These are phyloP conservation scores for Geopemphigus sp. DNA, from an alignment of 1,140 invertebrate genomes.

Conservation along the genomic window DNA sequence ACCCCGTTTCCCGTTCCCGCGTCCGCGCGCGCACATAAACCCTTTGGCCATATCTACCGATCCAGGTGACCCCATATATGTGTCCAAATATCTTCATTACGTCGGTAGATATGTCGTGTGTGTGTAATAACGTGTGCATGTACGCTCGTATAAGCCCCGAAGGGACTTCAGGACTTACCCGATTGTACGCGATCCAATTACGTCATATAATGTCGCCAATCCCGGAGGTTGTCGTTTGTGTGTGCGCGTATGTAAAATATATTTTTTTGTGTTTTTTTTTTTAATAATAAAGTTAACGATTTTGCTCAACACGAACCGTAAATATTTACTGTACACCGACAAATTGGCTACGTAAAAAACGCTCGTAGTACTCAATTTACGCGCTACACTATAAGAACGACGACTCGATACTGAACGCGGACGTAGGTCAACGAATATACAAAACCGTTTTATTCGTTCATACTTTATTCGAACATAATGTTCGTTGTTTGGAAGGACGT, in stretches of 20 bases:
- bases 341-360: constrained; percentile 5
- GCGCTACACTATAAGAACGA: background rate
- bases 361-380: background rate
- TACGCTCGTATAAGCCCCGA: constrained; percentile 1
- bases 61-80: constrained; percentile 22
- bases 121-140: background rate
- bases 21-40: no score
- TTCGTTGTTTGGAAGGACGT: no score
- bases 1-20: background rate
- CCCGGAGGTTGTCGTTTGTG: background rate
- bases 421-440: no score
- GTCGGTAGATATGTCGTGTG: background rate
- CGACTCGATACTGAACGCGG: no score
- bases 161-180: constrained; percentile 8
- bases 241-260: no score
- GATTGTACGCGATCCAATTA: constrained; percentile 33
- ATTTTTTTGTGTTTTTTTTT: background rate
- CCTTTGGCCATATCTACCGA: constrained; percentile 21
- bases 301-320: background rate
- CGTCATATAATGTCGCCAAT: constrained; percentile 18
- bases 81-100: constrained; percentile 46
- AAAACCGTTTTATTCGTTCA: no score
- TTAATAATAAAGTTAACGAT: background rate
- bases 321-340: background rate
- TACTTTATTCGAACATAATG: no score